Evolutionary conservation across 2,113 vertebrate species (phyloP).

Genomic region (Reinhardtius hippoglossoides): DNA sequence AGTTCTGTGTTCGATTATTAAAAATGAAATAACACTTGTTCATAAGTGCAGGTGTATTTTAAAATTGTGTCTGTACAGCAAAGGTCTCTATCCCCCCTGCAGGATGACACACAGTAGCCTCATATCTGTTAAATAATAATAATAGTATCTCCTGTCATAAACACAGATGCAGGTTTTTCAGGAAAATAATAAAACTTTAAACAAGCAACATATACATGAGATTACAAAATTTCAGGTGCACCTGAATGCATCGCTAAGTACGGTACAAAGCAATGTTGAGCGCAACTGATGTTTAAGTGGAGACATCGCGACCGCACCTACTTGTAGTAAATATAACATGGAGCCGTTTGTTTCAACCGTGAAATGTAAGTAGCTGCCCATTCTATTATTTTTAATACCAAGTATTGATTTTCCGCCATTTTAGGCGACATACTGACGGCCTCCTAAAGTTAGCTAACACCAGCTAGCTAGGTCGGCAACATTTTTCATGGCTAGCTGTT

Average conservation of each 20-base stretch:
- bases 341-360: conserved; percentile 57
- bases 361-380: conserved; percentile 65
- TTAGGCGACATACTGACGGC: not conserved
- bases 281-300: not conserved
- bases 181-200: too few species aligned
- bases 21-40: too few species aligned
- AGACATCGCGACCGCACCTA: not conserved
- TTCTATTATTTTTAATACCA: not conserved
- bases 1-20: too few species aligned
- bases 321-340: conserved; percentile 52
- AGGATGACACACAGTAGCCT: too few species aligned
- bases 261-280: not conserved
- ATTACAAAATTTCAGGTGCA: not conserved
- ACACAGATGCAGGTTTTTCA: too few species aligned
- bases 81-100: too few species aligned
- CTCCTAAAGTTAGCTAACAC: not conserved
- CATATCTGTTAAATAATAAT: too few species aligned
- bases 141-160: too few species aligned
- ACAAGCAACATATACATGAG: too few species aligned
- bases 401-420: not conserved
- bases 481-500: not conserved
- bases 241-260: not conserved
- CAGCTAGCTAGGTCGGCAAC: not conserved
- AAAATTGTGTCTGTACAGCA: too few species aligned
- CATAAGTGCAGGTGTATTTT: too few species aligned